phyloP scores from a whole-genome alignment of 2,888 invertebrate genomes.

The Ptilodon capucinus region DNA sequence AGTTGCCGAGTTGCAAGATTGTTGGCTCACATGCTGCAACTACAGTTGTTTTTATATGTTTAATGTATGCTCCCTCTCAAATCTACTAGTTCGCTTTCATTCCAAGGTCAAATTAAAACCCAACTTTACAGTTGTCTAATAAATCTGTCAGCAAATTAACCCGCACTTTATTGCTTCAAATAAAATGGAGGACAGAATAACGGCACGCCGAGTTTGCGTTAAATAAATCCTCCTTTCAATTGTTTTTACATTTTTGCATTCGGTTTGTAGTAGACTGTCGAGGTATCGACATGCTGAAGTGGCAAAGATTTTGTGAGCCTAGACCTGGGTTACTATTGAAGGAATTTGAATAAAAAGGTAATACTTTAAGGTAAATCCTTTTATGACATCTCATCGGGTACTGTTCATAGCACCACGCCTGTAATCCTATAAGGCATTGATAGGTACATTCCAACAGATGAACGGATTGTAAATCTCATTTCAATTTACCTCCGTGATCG shows the following conservation, averaged over 20 bases:
- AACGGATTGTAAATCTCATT: neutral
- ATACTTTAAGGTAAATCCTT: neutral
- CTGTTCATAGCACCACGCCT: neutral
- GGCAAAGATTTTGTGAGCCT: neutral
- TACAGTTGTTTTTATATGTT: too few species aligned
- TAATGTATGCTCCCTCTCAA: too few species aligned
- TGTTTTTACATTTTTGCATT: conserved; percentile 16
- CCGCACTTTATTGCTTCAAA: conserved; percentile 17
- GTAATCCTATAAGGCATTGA: neutral
- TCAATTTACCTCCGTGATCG: neutral
- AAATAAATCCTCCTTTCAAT: conserved; percentile 11
- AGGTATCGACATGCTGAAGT: neutral
- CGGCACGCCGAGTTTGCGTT: conserved; percentile 7
- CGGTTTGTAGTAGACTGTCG: conserved; percentile 11
- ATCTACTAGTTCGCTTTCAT: too few species aligned
- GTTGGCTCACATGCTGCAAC: too few species aligned
- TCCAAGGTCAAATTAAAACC: conserved; percentile 6
- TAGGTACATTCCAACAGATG: neutral
- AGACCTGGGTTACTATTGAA: neutral
- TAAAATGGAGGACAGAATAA: conserved; percentile 28
- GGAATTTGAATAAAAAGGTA: neutral
- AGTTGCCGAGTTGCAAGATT: too few species aligned
- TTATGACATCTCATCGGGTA: neutral
- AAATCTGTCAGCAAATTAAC: conserved; percentile 15
- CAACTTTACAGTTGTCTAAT: conserved; percentile 23